Conservation (phyloP, 2,113 vertebrate species). For the Todiramphus chloris region DNA sequence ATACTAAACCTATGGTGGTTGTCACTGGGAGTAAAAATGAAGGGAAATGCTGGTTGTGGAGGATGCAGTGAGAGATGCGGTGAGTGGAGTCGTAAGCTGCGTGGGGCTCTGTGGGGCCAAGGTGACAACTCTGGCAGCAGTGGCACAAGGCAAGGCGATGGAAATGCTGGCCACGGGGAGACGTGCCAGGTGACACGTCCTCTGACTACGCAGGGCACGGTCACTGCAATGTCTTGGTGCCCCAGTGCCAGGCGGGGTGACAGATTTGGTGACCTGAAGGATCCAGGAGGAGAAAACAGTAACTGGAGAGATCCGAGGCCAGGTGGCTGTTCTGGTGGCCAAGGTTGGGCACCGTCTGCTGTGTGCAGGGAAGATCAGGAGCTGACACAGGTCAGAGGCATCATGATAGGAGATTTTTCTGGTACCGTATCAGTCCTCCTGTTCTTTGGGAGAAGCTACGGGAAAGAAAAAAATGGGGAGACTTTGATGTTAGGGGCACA, state of each 20-base stretch:
- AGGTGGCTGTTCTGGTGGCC: not conserved
- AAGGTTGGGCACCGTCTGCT: not conserved
- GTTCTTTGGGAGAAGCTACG: not conserved
- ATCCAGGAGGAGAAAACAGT: not conserved
- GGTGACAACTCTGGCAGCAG: not conserved
- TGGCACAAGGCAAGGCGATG: not conserved
- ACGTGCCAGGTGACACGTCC: not conserved
- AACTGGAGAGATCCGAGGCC: not conserved
- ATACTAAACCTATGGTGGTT: not conserved
- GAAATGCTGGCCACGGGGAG: rapidly evolving
- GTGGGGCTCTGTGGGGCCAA: not conserved
- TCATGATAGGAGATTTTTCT: not conserved
- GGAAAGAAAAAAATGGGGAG: not conserved
- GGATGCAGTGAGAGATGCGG: not conserved
- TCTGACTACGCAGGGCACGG: rapidly evolving
- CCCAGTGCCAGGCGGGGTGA: not conserved
- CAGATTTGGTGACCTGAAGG: not conserved
- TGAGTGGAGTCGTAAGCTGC: not conserved
- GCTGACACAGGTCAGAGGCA: not conserved
- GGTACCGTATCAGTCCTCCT: rapidly evolving
- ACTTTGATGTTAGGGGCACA: not conserved
- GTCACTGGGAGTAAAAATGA: not conserved
- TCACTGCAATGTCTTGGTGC: not conserved
- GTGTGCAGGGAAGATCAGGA: not conserved
- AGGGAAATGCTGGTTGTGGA: not conserved